These are phyloP conservation scores for Helarctos malayanus DNA, from an alignment of 2,797 vertebrate genomes.

Conservation along the genomic window DNA sequence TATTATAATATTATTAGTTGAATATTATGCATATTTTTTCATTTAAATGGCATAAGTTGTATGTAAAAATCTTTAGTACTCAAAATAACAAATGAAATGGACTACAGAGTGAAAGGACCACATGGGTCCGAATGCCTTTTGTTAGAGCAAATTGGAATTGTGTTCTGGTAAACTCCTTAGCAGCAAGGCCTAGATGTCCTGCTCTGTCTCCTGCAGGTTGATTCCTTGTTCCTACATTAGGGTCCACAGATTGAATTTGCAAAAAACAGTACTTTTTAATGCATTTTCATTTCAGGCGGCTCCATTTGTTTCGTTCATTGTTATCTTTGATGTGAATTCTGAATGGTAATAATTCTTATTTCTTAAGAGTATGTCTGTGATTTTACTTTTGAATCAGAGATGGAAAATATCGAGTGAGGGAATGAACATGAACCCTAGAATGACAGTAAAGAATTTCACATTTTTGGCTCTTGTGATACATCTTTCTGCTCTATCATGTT, in stretches of 20 bases:
- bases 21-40: not conserved
- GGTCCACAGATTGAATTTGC: not conserved
- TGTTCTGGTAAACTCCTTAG: not conserved
- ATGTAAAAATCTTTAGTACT: not conserved
- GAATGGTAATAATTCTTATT: slow-evolving; percentile 29
- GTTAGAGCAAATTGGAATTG: not conserved
- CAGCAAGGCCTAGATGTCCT: not conserved
- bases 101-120: not conserved
- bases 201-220: not conserved
- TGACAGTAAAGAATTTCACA: not conserved
- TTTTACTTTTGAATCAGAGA: slow-evolving; percentile 44
- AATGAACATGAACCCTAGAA: not conserved
- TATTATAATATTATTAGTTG: not conserved
- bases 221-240: not conserved
- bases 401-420: not conserved
- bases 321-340: slow-evolving; percentile 23
- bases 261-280: not conserved
- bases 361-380: not conserved
- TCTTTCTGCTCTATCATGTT: slow-evolving; percentile 39
- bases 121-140: not conserved
- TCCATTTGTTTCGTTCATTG: slow-evolving; percentile 25
- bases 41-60: not conserved
- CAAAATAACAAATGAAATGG: slow-evolving; percentile 35
- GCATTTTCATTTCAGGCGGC: not conserved
- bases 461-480: not conserved